These are phyloP conservation scores for Corythornis madagascariensis DNA, from an alignment of 2,113 vertebrate genomes.

Conservation along the genomic window DNA sequence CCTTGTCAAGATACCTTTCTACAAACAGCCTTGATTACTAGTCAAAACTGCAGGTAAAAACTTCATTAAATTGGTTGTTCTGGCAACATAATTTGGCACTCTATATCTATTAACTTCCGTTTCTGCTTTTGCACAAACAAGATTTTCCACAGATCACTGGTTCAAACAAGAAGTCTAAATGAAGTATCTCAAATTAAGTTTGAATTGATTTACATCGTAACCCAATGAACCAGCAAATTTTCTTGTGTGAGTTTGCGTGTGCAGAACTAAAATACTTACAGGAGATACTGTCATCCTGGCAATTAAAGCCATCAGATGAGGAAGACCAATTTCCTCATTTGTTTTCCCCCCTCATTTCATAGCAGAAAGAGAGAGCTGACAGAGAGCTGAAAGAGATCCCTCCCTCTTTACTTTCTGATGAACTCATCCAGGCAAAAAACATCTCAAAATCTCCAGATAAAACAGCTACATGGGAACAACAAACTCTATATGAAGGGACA, in stretches of 20 bases:
- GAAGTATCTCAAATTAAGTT: constrained; percentile 73
- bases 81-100: constrained; percentile 67
- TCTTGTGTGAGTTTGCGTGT: constrained; percentile 26
- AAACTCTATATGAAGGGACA: background rate
- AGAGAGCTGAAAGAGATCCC: too few relatives aligned
- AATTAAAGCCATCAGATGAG: constrained; percentile 27
- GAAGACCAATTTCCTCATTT: background rate
- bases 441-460: background rate
- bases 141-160: constrained; percentile 75
- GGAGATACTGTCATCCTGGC: constrained; percentile 58
- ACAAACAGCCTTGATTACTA: background rate
- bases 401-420: background rate
- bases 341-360: background rate
- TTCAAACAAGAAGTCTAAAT: constrained; percentile 58
- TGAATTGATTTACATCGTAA: constrained; percentile 69
- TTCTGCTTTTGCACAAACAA: constrained; percentile 73
- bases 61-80: constrained; percentile 42
- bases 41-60: constrained; percentile 58
- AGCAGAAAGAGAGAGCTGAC: background rate
- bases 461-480: background rate
- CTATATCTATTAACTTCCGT: constrained; percentile 60
- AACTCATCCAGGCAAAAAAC: background rate
- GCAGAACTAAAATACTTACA: constrained; percentile 59
- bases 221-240: constrained; percentile 62
- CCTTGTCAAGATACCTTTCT: background rate